phyloP scores from a whole-genome alignment of 37 sponge, comb jelly and placozoan species.

The Spongilla lacustris region DNA sequence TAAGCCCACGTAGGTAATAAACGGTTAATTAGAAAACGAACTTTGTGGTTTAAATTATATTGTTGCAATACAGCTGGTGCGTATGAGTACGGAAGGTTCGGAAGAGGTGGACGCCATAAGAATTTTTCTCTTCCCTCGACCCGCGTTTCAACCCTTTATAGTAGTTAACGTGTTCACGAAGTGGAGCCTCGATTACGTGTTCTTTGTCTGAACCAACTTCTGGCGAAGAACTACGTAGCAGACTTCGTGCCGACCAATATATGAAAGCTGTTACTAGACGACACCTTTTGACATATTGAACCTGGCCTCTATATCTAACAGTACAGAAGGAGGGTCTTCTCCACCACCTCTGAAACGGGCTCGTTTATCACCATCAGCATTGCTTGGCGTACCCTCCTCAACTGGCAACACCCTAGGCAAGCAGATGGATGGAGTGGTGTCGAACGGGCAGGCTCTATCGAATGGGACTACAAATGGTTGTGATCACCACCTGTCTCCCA shows the following conservation, averaged over 20 bases:
- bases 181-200: background rate
- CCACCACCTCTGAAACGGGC: conserved; percentile 88
- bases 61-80: background rate
- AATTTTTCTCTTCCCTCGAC: background rate
- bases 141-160: background rate
- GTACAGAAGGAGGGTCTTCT: conserved; percentile 81
- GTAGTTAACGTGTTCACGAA: background rate
- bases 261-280: background rate
- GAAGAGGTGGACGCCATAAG: background rate
- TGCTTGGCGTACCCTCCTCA: background rate
- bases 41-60: background rate
- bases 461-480: background rate
- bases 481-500: background rate
- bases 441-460: background rate
- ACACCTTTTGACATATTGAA: background rate
- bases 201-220: background rate
- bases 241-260: background rate
- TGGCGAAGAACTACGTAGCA: background rate
- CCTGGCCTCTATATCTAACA: conserved; percentile 80
- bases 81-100: background rate
- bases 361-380: conserved; percentile 42
- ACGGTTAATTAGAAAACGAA: background rate
- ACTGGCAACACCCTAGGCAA: background rate
- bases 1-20: background rate
- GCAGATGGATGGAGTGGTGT: conserved; percentile 5